Evolutionary conservation across 2,797 vertebrate species (phyloP), one percentile per base, ranked within the genome.

Genomic region (Phoebastria nigripes): DNA sequence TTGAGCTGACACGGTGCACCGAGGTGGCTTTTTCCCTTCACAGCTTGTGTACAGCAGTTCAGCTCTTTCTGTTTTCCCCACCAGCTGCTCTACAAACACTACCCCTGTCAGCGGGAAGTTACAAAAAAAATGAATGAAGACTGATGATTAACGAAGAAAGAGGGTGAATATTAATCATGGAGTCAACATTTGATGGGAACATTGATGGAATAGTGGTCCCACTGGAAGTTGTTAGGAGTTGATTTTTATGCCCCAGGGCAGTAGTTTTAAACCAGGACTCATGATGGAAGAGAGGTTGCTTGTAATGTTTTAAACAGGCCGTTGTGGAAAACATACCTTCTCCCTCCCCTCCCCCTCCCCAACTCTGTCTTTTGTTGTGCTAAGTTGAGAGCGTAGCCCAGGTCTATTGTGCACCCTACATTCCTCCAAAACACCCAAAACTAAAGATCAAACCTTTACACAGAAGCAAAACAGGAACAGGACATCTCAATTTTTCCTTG

Each of bases 121-220:
- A 80, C 82, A 59, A 72, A 87, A 89, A 89, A 61, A 93, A 63
- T 85, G 96, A 96, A 96, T 92, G 96, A 96, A 96, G 93, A 94
- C 77, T 86, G 95, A 97, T 98, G 97, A 97, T 96, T 97, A 97
- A 97, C 94, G 92, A 96, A 97, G 97, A 67, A 94, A 80, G 84
- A 94, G 93, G 92, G 91, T 97, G 96, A 97, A 97, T 98, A 97
- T 98, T 97, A 98, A 98, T 98, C 97, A 97, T 82, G 93, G 74
- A 97, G 94, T 80, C 95, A 97, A 91, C 69, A 59, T 89, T 65
- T 97, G 97, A 97, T 96, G 95, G 95, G 90, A 96, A 67, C 95
- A 82, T 21, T 97, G 97, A 98, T 97, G 95, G 95, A 98, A 96
- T 52, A 90, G 96, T 35, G 51, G 94, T 95, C 97, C 96, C 97